Conservation (phyloP, 2,113 vertebrate genomes). For the Carlito syrichta region DNA sequence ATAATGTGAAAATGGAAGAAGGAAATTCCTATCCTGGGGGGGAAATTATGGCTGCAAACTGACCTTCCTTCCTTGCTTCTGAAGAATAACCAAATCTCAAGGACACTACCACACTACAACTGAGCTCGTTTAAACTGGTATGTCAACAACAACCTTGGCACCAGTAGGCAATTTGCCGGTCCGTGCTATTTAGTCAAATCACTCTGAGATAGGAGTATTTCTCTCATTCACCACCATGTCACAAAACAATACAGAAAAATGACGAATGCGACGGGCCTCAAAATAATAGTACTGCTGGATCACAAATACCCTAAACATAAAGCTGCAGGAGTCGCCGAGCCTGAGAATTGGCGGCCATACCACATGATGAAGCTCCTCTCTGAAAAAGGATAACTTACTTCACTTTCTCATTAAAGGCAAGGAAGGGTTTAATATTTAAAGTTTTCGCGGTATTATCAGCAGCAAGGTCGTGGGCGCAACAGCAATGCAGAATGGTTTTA, state of each 20-base stretch:
- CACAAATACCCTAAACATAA: slow-evolving; percentile 53
- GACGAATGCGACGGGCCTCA: background rate
- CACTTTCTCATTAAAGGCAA: background rate
- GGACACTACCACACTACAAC: background rate
- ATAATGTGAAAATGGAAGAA: background rate
- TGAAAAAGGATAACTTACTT: background rate
- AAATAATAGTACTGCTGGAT: slow-evolving; percentile 62
- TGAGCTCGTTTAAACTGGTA: background rate
- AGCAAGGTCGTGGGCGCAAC: background rate
- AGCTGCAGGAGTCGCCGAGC: background rate
- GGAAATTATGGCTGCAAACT: background rate
- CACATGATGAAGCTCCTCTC: background rate
- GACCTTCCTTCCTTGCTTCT: background rate
- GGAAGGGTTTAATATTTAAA: background rate
- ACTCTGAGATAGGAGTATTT: background rate
- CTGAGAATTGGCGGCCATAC: slow-evolving; percentile 38
- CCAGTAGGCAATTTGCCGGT: background rate
- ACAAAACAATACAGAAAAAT: background rate
- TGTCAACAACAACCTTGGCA: background rate
- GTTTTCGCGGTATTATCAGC: background rate
- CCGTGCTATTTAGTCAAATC: background rate
- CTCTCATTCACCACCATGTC: background rate
- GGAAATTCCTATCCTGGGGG: background rate
- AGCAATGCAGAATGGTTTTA: background rate
- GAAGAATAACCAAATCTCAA: slow-evolving; percentile 13